phyloP scores from a whole-genome alignment of 2,797 vertebrate species.

The Sebastes matsubarae region DNA sequence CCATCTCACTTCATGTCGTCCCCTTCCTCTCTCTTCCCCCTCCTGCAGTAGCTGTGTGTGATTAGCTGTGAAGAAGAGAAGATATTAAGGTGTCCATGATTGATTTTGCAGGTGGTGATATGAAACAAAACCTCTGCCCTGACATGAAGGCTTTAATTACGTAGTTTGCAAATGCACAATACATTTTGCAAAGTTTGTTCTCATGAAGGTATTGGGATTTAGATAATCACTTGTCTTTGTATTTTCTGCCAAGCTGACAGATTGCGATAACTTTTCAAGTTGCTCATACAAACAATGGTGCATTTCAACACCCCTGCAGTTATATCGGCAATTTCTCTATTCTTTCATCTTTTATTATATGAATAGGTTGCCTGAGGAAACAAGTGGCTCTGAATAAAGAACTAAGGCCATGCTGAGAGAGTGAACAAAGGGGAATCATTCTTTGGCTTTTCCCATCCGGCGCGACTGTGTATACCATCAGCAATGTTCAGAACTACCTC shows the following conservation, averaged over 20 bases:
- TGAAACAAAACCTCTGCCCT: constrained; percentile 6
- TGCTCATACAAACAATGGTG: constrained; percentile 24
- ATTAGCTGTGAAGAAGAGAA: constrained; percentile 33
- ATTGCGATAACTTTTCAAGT: constrained; percentile 22
- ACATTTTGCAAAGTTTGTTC: constrained; percentile 2
- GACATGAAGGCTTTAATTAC: constrained; percentile 4
- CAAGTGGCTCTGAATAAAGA: constrained; percentile 30
- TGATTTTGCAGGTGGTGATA: constrained; percentile 20
- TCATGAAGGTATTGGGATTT: background rate
- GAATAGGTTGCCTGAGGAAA: constrained; percentile 35
- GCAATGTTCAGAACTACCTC: constrained; percentile 8
- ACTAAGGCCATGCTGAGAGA: constrained; percentile 23
- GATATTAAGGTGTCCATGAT: constrained; percentile 40
- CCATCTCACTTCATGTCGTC: constrained; percentile 43
- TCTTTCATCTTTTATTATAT: constrained; percentile 45
- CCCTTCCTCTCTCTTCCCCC: constrained; percentile 12
- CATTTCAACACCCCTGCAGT: constrained; percentile 28
- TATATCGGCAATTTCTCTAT: background rate
- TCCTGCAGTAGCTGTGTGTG: background rate
- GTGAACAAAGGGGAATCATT: constrained; percentile 23
- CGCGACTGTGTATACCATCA: background rate
- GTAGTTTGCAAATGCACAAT: background rate
- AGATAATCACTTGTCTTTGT: constrained; percentile 6
- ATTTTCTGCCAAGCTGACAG: background rate
- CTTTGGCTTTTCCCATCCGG: constrained; percentile 11